Evolutionary conservation across 2,113 vertebrate species (phyloP).

Genomic region (Castor canadensis): DNA sequence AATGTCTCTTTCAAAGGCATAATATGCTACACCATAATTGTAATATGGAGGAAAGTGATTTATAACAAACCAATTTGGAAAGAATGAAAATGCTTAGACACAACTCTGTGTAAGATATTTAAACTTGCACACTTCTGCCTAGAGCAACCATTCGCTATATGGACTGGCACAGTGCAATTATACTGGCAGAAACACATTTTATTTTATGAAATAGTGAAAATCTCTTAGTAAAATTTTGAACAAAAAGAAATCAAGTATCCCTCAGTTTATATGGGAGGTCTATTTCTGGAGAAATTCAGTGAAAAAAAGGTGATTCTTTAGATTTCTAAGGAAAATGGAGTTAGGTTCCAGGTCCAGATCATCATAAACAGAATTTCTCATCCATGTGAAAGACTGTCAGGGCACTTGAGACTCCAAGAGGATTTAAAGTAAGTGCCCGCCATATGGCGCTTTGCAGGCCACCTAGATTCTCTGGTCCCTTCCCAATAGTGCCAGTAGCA

Average conservation of each 20-base stretch:
- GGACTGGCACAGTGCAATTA: too few relatives aligned
- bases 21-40: too few relatives aligned
- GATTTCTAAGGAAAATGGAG: neutral
- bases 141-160: neutral
- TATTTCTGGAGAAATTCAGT: neutral
- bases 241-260: neutral
- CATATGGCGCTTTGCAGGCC: neutral
- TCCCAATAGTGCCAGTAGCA: neutral
- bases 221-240: neutral
- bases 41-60: too few relatives aligned
- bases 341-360: neutral
- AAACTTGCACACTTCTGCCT: neutral
- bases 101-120: neutral
- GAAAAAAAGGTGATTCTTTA: neutral
- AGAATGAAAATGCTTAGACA: neutral
- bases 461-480: neutral
- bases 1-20: neutral
- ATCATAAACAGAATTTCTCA: neutral
- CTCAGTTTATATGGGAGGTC: neutral
- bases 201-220: neutral
- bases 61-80: too few relatives aligned
- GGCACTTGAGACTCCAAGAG: neutral
- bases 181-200: neutral
- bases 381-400: neutral
- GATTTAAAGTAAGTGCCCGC: neutral